Base-by-base conservation (phyloP, 1,140 invertebrate species). In the Scaptomyza pallida region DNA sequence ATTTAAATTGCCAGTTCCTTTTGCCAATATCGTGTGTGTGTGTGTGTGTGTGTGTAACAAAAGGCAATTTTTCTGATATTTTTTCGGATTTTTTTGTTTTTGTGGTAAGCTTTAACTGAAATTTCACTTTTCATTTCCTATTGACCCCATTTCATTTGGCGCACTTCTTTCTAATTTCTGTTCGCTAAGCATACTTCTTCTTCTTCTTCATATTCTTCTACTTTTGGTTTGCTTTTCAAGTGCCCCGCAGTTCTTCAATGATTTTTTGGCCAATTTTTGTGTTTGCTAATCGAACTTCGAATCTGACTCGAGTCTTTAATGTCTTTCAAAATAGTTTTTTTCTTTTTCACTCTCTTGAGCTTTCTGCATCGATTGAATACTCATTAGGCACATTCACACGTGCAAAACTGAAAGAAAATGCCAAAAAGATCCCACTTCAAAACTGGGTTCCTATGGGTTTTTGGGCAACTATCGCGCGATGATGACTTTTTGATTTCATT, bases 1-100 rank as follows among this genome's bases (percentile, higher is more conserved):
- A 88, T 88, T 88, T 88, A 86, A 86, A 86, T 88, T 81, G 82
- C 82, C 86, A 86, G 82, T 86, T 86, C 82, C 82, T 86, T 88
- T 78, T 70, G 59, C 61, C 52, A 59, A 52, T 57, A 60, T 47
- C 17, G 13, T 37, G 17, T 47, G 17, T 52, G 17, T 26, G 5
- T 4, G 5, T 26, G 50, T 37, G 43, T 21, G 19, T 59, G 30
- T 62, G 48, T 57, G 30, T 65, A 64, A 64, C 68, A 71, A 71
- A 64, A 55, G 54, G 44, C 68, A 57, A 65, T 15, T 35, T 65
- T 37, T 37, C n/a, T n/a, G 0, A 8, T 30, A 6, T 0, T 30
- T 30, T 30, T 30, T 1, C 0, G 21, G 21, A 23, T 30, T 30
- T 30, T 30, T 30, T 2, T 30, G 26, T 9, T 30, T 44, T 23